phyloP scores from a whole-genome alignment of 2,888 invertebrate species.

The Diadromus collaris region DNA sequence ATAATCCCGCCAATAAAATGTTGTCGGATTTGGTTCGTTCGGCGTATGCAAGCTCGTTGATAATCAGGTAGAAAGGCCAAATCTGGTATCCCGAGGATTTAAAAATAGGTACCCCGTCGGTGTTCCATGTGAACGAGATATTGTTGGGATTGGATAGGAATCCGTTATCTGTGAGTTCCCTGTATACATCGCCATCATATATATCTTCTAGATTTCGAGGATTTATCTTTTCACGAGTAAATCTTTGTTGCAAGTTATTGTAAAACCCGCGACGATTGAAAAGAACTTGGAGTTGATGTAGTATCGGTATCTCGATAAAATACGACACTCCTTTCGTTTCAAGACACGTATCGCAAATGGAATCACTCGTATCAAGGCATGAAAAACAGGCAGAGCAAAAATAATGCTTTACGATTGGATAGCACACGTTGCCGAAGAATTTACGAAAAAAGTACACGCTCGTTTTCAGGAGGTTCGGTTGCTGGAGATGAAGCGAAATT shows the following conservation, averaged over 20 bases:
- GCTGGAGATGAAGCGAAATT: slow-evolving; percentile 42
- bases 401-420: slow-evolving; percentile 46
- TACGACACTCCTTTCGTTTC: slow-evolving; percentile 24
- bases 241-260: slow-evolving; percentile 31
- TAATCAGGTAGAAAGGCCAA: slow-evolving; percentile 56
- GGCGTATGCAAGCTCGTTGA: slow-evolving; percentile 44
- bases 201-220: slow-evolving; percentile 55
- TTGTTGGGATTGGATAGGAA: slow-evolving; percentile 47
- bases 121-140: slow-evolving; percentile 58
- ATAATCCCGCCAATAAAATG: slow-evolving; percentile 49
- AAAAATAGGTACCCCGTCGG: slow-evolving; percentile 55
- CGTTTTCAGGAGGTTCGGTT: slow-evolving; percentile 44
- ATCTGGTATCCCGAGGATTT: slow-evolving; percentile 57
- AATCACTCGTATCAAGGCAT: slow-evolving; percentile 8
- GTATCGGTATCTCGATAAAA: slow-evolving; percentile 56
- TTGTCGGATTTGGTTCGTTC: slow-evolving; percentile 48
- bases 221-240: slow-evolving; percentile 42
- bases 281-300: slow-evolving; percentile 47
- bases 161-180: slow-evolving; percentile 28
- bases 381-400: slow-evolving; percentile 50
- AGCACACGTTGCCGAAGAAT: slow-evolving; percentile 36
- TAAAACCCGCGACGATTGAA: slow-evolving; percentile 47
- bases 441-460: slow-evolving; percentile 52
- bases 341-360: slow-evolving; percentile 30
- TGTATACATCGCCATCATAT: slow-evolving; percentile 58